Evolutionary conservation across 2,113 vertebrate species (phyloP), one percentile per base, ranked within the genome.

Genomic region (Xiphorhynchus elegans): DNA sequence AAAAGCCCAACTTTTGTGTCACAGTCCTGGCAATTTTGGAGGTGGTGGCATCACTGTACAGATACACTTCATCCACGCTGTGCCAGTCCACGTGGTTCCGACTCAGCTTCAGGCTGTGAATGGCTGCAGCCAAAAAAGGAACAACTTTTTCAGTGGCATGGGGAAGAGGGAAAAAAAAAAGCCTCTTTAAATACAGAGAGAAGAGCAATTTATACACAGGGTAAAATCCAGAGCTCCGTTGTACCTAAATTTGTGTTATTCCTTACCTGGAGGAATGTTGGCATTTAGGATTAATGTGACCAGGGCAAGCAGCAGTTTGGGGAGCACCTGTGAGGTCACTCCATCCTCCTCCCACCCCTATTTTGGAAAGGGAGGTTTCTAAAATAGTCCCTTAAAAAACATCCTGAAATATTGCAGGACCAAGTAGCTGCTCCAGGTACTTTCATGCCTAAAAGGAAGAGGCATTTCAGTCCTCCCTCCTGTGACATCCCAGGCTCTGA

Each of bases 11-110:
- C 95, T 99, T 99, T 89, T 99, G 99, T 5, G 99, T 99, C 59
- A 99, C 99, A 18, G 98, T 99, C 95, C 99, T 98, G 75, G 99
- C 99, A 82, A 99, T 99, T 98, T 99, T 99, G 84, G 99, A 99
- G 24, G 99, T 99, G 40, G 99, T 99, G 85, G 99, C 99, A 62
- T 99, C 99, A n/a, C 99, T 99, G 97, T 99, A 99, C 76, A 99
- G 98, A 97, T 99, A 99, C 2, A 99, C 99, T 87, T 99, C 99
- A 29, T 99, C 99, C 97, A 99, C 97, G 21, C 99, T 98, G 97
- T 99, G 99, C 99, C 99, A 99, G 94, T 99, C 99, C 95, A 99
- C 99, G 1, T 99, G 99, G 87, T 98, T 99, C 40, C 99, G 98
- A 91, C 99, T 99, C 96, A 99, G 90, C 98, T 99, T 99, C 67